Base-by-base conservation (phyloP, 2,888 invertebrate species). In the Aphodius granarius region DNA sequence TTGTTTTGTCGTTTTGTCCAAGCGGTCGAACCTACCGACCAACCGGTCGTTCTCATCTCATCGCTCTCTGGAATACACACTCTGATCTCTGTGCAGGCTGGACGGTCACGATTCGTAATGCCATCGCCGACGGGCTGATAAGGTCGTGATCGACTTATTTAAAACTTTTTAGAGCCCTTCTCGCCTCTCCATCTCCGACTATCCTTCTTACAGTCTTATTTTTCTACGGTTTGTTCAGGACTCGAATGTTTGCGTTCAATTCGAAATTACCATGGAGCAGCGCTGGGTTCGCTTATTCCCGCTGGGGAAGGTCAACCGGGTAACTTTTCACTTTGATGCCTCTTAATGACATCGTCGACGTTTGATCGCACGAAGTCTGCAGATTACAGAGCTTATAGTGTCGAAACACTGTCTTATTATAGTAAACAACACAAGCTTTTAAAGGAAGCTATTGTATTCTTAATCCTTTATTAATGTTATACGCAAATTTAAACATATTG, bases 81-180 rank as follows among this genome's bases (percentile, higher is more conserved):
- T 20, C 21, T 21, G 68, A 84, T 83, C 81, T 82, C 78, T 81
- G 82, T 81, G 81, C 82, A 81, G 80, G 80, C 80, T 81, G 81
- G 80, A 82, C 81, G 81, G 83, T 84, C 85, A 85, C 83, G 84
- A 83, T 78, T 78, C 78, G 78, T 75, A 80, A 80, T 79, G 81
- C 43, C 43, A 43, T 43, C 43, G 43, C 43, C 43, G 81, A 78
- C 76, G 77, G 79, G 79, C 79, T 79, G 79, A 80, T 79, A 80
- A 79, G 80, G 78, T 83, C 83, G 83, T 83, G 82, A 83, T 77
- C 78, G 68, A 68, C 68, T 68, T 68, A 68, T 68, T 68, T 68
- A 68, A n/a, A 68, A 68, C 68, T 68, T 68, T 68, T 68, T 43
- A 43, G 43, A 43, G 1, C 43, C 2, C 43, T 43, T 43, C 43